Evolutionary conservation across 1,140 invertebrate genomes (phyloP).

Genomic region (Schlechtendalia chinensis): DNA sequence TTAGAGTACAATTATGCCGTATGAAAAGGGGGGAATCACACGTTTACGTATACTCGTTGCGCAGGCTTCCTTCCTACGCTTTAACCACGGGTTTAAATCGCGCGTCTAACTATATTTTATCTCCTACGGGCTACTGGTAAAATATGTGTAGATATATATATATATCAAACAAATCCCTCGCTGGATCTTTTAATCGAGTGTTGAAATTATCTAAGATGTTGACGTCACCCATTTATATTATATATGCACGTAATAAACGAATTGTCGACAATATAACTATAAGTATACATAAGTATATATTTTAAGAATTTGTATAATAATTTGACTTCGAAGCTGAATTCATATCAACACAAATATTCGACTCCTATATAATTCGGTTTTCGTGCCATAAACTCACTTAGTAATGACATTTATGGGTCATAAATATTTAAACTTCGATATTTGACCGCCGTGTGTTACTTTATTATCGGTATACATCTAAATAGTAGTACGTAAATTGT

Average conservation of each 20-base stretch:
- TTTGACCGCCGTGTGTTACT: slow-evolving; percentile 10
- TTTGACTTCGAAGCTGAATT: neutral
- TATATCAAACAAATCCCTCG: too few species aligned
- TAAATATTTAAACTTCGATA: neutral
- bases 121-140: neutral
- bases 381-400: neutral
- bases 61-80: slow-evolving; percentile 12
- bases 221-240: neutral
- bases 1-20: neutral
- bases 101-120: neutral
- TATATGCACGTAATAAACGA: neutral
- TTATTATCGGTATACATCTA: too few species aligned
- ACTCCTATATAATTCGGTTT: neutral
- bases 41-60: neutral
- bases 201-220: neutral
- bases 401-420: too few species aligned
- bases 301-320: neutral
- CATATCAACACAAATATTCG: neutral
- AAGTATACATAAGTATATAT: neutral
- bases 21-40: neutral
- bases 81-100: neutral
- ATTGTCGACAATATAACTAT: neutral
- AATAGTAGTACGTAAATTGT: neutral
- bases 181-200: too few species aligned
- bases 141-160: too few species aligned